Evolutionary conservation across 2,113 vertebrate species (phyloP).

Genomic region (Neolamprologus variostigma): DNA sequence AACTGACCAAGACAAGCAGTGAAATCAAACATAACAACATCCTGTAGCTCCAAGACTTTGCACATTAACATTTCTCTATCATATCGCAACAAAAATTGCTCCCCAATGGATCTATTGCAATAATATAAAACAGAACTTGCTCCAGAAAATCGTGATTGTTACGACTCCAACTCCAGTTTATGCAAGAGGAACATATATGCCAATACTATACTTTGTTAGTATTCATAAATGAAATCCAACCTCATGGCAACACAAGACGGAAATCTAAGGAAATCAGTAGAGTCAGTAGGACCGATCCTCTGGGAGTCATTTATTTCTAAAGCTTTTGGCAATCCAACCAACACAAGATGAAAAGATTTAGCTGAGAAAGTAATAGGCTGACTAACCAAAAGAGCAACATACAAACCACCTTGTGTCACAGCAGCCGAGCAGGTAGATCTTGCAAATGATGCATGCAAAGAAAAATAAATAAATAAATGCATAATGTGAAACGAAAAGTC

Average conservation of each 20-base stretch:
- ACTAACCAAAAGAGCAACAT: neutral
- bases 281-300: neutral
- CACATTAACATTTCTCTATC: neutral
- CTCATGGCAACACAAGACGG: rapidly evolving
- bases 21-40: neutral
- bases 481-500: neutral
- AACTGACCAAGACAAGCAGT: neutral
- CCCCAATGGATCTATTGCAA: neutral
- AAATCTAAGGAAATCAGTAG: rapidly evolving
- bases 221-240: neutral
- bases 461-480: rapidly evolving
- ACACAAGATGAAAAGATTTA: neutral
- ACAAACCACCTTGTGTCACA: neutral
- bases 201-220: neutral
- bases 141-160: neutral
- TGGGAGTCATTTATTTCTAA: neutral
- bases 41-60: neutral
- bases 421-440: neutral
- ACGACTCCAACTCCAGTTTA: neutral
- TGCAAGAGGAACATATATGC: neutral
- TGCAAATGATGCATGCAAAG: neutral
- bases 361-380: neutral
- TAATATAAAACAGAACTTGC: neutral
- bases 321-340: neutral
- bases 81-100: neutral